Evolutionary conservation across 2,797 vertebrate species (phyloP).

Genomic region (Lycodopsis pacificus): DNA sequence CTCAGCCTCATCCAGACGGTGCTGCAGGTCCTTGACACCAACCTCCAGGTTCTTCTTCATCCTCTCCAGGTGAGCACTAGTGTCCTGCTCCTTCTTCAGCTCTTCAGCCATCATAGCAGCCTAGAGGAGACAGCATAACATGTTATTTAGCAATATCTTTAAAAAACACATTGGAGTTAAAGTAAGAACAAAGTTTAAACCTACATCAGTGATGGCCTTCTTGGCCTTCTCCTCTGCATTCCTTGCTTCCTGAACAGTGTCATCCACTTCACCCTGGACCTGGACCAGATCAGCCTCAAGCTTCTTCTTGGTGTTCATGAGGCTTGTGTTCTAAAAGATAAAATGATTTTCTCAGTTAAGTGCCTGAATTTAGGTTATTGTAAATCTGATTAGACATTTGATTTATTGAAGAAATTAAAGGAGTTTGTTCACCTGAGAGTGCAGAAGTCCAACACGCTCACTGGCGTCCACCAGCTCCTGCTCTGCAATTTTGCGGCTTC

Average conservation of each 20-base stretch:
- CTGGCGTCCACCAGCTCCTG: conserved; percentile 88
- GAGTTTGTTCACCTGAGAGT: conserved; percentile 71
- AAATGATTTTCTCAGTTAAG: neutral
- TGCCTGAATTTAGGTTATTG: no score
- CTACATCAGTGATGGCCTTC: conserved; percentile 92
- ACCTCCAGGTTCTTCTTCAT: conserved; percentile 93
- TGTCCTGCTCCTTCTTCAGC: conserved; percentile 94
- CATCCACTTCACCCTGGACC: conserved; percentile 88
- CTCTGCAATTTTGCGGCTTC: conserved; percentile 85
- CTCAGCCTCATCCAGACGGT: conserved; percentile 91
- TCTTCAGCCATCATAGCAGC: conserved; percentile 94
- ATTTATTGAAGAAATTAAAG: neutral
- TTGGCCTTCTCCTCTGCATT: conserved; percentile 94
- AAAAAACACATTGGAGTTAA: rapidly evolving
- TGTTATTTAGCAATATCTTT: neutral
- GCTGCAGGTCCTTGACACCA: conserved; percentile 90
- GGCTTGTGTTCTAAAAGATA: conserved; percentile 85
- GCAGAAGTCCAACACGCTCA: conserved; percentile 87
- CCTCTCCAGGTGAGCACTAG: conserved; percentile 91
- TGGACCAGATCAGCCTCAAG: conserved; percentile 88
- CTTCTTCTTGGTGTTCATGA: conserved; percentile 87
- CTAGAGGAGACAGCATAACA: conserved; percentile 56
- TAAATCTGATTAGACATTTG: no score
- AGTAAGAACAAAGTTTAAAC: conserved; percentile 18
- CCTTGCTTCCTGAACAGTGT: conserved; percentile 88